Percentiles rank a stretch among this genome's conserved stretches.
Conservation (phyloP, 2,113 vertebrate species). For the Typhlomys cinereus region DNA sequence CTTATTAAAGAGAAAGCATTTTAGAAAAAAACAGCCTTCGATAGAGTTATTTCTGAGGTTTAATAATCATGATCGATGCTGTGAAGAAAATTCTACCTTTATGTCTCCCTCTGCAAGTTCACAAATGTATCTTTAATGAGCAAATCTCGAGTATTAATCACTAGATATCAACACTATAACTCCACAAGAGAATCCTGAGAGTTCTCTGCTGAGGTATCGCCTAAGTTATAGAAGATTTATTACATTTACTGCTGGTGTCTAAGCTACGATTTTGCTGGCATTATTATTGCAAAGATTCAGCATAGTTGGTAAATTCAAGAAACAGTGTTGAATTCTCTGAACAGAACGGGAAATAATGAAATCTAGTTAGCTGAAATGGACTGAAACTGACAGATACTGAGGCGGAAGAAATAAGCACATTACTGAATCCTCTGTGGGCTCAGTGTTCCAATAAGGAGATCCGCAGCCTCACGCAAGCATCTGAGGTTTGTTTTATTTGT, state of each 20-base stretch:
- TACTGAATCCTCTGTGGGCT: neutral
- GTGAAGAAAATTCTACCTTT: neutral
- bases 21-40: no score
- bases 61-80: neutral
- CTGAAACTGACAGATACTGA: neutral
- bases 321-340: conserved; percentile 4
- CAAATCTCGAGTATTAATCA: neutral
- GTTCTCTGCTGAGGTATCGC: neutral
- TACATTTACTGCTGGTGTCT: neutral
- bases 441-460: neutral
- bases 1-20: no score
- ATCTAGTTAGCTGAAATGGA: neutral
- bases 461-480: neutral
- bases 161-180: neutral
- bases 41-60: neutral
- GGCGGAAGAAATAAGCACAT: neutral
- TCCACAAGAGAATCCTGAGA: neutral
- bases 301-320: conserved; percentile 43
- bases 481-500: neutral
- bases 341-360: conserved; percentile 9
- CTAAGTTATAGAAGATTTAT: conserved; percentile 31
- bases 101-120: neutral
- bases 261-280: conserved; percentile 15
- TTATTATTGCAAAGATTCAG: neutral
- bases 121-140: neutral